Percentiles rank a stretch among this genome's conserved stretches.
These are phyloP conservation scores for Zophobas morio DNA, from an alignment of 1,140 invertebrate species.

Conservation along the genomic window DNA sequence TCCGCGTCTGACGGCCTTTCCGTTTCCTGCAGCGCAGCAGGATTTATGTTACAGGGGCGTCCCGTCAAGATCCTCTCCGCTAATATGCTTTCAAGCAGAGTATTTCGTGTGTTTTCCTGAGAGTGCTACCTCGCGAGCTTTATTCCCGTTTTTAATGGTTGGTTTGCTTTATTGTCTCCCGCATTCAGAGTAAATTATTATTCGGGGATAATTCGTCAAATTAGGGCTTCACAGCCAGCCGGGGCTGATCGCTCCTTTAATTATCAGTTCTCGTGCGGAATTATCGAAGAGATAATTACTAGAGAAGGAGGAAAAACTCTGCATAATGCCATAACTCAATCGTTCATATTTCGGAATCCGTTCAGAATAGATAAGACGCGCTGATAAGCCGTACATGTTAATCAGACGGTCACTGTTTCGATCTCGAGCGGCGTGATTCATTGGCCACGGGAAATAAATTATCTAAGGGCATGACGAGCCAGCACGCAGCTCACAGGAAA, in stretches of 20 bases:
- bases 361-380: constrained; percentile 50
- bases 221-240: constrained; percentile 23
- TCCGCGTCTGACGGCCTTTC: constrained; percentile 57
- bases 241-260: constrained; percentile 12
- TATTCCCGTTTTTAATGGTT: constrained; percentile 37
- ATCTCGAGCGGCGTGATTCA: constrained; percentile 48
- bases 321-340: constrained; percentile 48
- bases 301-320: neutral
- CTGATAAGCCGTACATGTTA: constrained; percentile 57
- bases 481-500: constrained; percentile 49
- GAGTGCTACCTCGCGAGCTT: constrained; percentile 39
- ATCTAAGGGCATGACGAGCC: constrained; percentile 59
- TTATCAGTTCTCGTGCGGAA: constrained; percentile 37
- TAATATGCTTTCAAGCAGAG: constrained; percentile 39
- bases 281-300: constrained; percentile 26
- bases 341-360: constrained; percentile 23
- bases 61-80: constrained; percentile 37
- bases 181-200: constrained; percentile 21
- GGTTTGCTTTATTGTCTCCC: constrained; percentile 34
- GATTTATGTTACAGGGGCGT: constrained; percentile 57
- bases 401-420: constrained; percentile 52
- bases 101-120: constrained; percentile 37
- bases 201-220: constrained; percentile 27
- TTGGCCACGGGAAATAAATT: constrained; percentile 61
- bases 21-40: constrained; percentile 57